A percentile compares a stretch with the other conserved stretches of the same genome.
Conservation (phyloP, 2,888 invertebrate genomes). For the Electrophaes corylata region DNA sequence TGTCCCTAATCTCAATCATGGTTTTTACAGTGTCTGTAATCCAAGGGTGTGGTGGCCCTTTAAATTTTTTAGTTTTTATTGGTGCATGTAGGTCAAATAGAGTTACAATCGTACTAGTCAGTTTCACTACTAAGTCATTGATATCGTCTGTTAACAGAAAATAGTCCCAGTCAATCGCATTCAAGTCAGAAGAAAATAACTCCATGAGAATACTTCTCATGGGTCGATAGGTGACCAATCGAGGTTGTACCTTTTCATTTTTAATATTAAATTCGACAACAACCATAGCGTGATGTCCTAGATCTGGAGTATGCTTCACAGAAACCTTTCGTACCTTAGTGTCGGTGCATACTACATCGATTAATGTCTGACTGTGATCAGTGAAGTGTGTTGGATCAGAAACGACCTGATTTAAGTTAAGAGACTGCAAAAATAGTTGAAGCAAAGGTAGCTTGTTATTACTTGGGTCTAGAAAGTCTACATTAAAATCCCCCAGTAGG, state of each 20-base stretch:
- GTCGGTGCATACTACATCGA: slow-evolving; percentile 3
- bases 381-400: too few relatives aligned
- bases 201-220: neutral
- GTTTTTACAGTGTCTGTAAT: too few relatives aligned
- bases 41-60: too few relatives aligned
- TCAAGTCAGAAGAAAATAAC: neutral
- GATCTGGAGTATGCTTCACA: slow-evolving; percentile 5
- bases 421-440: neutral
- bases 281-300: too few relatives aligned
- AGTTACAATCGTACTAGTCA: neutral
- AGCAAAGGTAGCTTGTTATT: neutral
- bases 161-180: too few relatives aligned
- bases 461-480: neutral
- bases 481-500: too few relatives aligned
- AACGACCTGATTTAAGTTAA: neutral
- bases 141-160: too few relatives aligned
- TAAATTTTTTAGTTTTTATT: too few relatives aligned
- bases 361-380: too few relatives aligned
- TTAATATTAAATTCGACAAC: slow-evolving; percentile 6
- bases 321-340: neutral
- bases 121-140: too few relatives aligned
- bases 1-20: neutral
- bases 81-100: neutral
- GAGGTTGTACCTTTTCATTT: neutral
- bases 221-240: slow-evolving; percentile 2